A percentile compares a stretch with the other conserved stretches of the same genome.
phyloP scores from a whole-genome alignment of 2,113 vertebrate species.

The Rhea americana region DNA sequence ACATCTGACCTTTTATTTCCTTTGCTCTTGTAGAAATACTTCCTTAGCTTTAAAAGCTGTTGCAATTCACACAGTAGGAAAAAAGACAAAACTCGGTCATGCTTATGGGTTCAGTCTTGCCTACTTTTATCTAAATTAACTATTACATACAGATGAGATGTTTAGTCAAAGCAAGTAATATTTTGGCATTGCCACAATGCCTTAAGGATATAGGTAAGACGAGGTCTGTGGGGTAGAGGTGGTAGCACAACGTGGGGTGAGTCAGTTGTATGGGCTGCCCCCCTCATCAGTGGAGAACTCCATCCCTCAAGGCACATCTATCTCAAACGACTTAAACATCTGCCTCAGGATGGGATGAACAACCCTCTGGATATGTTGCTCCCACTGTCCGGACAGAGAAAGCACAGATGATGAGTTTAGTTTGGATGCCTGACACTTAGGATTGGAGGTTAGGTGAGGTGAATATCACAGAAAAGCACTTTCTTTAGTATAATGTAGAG shows the following conservation, averaged over 20 bases:
- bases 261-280: background rate
- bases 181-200: background rate
- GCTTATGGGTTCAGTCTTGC: background rate
- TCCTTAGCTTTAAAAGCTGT: background rate
- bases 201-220: background rate
- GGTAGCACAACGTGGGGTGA: too few relatives aligned
- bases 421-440: background rate
- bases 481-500: background rate
- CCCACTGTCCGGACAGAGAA: background rate
- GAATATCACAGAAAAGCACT: background rate
- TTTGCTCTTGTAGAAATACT: background rate
- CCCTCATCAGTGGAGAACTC: background rate
- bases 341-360: accelerated
- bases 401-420: background rate
- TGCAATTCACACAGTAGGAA: background rate
- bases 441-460: background rate
- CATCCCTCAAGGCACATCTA: background rate
- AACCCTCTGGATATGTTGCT: background rate
- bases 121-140: background rate
- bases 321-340: background rate
- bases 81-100: background rate
- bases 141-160: background rate
- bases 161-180: background rate
- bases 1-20: background rate
- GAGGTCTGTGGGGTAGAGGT: background rate